phyloP scores from a whole-genome alignment of 2,888 invertebrate species.

The Oscheius sp. region DNA sequence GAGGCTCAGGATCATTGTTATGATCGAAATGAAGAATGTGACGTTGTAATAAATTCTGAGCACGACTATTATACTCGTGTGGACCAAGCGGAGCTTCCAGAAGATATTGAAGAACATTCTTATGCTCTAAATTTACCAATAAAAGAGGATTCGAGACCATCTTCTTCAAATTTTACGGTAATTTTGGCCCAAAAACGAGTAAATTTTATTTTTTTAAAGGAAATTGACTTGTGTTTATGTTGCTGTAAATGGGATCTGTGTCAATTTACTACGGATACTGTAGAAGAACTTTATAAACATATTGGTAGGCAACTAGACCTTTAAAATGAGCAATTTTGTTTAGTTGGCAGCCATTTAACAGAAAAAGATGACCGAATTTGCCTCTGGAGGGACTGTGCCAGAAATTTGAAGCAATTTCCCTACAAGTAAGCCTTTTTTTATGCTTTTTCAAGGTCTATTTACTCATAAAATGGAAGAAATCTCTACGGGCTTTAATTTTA shows the following conservation, averaged over 20 bases:
- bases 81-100: conserved; percentile 16
- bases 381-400: conserved; percentile 6
- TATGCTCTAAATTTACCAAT: conserved; percentile 11
- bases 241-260: conserved; percentile 33
- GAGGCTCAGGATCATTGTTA: conserved; percentile 39
- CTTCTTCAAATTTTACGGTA: neutral
- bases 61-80: conserved; percentile 40
- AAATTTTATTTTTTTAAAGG: too few relatives aligned
- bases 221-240: neutral
- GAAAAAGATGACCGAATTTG: neutral
- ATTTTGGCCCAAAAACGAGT: neutral
- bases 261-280: conserved; percentile 9
- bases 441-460: too few relatives aligned
- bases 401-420: neutral
- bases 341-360: neutral
- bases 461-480: neutral
- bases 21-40: conserved; percentile 25
- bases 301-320: conserved; percentile 13
- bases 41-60: conserved; percentile 39
- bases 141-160: conserved; percentile 3
- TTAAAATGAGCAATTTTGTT: too few relatives aligned
- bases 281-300: conserved; percentile 12
- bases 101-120: conserved; percentile 12
- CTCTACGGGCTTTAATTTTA: too few relatives aligned
- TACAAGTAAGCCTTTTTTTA: neutral